These are phyloP conservation scores for Lepisosteus oculatus DNA, from an alignment of 2,113 vertebrate species.

Conservation along the genomic window DNA sequence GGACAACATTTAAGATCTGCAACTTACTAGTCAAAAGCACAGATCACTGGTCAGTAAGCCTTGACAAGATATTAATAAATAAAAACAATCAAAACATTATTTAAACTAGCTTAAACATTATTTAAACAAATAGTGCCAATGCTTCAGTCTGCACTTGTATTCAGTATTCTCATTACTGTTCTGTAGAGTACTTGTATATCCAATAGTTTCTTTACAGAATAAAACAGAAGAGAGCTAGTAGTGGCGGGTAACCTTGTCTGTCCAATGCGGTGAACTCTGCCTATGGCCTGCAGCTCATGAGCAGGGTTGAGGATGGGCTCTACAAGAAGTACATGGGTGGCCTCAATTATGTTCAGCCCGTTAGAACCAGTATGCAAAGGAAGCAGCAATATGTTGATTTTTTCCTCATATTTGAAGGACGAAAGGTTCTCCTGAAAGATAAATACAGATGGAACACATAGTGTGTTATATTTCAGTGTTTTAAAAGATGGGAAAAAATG, in stretches of 20 bases:
- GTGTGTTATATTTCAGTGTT: too few species aligned
- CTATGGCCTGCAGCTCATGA: slow-evolving; percentile 95
- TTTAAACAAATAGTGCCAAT: too few species aligned
- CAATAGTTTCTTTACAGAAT: not conserved
- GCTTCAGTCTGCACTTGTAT: too few species aligned
- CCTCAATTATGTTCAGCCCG: slow-evolving; percentile 95
- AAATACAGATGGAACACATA: slow-evolving; percentile 18
- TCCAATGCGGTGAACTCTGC: slow-evolving; percentile 94
- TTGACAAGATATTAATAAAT: too few species aligned
- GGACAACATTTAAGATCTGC: too few species aligned
- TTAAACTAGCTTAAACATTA: too few species aligned
- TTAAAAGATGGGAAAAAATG: too few species aligned
- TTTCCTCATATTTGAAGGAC: slow-evolving; percentile 90
- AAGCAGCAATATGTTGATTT: slow-evolving; percentile 95
- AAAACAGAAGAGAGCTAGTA: not conserved
- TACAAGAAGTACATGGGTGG: slow-evolving; percentile 90
- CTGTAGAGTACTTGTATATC: too few species aligned
- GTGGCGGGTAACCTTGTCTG: slow-evolving; percentile 82
- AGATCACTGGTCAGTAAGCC: too few species aligned
- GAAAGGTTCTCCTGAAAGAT: slow-evolving; percentile 89
- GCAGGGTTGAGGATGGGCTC: slow-evolving; percentile 96
- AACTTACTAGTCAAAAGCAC: too few species aligned
- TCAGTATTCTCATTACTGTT: too few species aligned
- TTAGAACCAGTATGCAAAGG: slow-evolving; percentile 97
- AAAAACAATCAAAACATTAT: too few species aligned